Base-by-base conservation (phyloP, 30 jellyfish, hydroid and myxozoan genomes). In the Aurelia sp. region DNA sequence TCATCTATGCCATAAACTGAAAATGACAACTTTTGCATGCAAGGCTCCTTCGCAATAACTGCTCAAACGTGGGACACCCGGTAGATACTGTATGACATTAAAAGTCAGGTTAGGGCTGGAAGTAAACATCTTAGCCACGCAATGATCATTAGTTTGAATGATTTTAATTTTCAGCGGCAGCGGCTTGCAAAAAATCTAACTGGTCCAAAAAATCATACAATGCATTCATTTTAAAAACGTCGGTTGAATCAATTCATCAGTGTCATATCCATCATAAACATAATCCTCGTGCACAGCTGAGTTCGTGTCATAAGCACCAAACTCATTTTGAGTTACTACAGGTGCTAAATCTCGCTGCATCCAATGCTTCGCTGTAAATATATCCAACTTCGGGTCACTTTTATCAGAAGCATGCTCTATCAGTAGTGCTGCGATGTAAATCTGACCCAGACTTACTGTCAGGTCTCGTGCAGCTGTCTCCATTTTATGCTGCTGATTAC, bases 391-490 rank as follows among this genome's bases (percentile, higher is more conserved):
- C 48, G 67, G 20, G 19, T 18, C 73, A 44, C 62, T n/a, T 21
- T 18, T 41, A 13, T 23, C 17, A 58, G 72, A 8, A 19, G 93
- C 87, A 84, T 84, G 86, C 31, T 72, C 75, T 67, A 73, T 73
- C 21, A 84, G 87, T 67, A 84, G 53, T 0, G 93, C 74, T 18
- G 93, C 97, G 19, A 93, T 88, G 47, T 93, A 93, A 66, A 88
- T 60, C 65, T 96, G 92, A 35, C 97, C 97, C 40, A 88, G 65
- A 62, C 96, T 78, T 55, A 57, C 68, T 4, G 98, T 75, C 17
- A 87, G 85, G 74, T 93, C 98, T 76, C 98, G 40, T 0, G 98
- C 98, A 19, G 98, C 91, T 15, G 27, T 58, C 37, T 61, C 71
- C 10, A 83, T 19, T 66, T 62, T 82, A 21, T 50, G 57, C 19